Evolutionary conservation across 2,797 vertebrate species (phyloP).

Genomic region (Psittacula derbiana): DNA sequence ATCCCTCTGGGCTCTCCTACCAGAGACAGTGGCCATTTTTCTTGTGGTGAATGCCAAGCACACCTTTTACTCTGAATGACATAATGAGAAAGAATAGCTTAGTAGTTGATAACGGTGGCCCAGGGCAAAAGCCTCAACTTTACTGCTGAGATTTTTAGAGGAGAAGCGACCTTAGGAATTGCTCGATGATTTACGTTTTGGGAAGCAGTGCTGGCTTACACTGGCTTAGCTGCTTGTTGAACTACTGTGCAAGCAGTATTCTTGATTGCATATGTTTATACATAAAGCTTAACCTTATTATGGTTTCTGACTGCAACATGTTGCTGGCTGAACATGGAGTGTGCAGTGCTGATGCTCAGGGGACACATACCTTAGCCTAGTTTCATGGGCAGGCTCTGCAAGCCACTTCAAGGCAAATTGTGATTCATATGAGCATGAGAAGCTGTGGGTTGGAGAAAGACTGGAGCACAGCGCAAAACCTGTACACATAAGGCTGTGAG

Average conservation of each 20-base stretch:
- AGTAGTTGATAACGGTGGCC: background rate
- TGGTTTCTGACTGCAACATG: background rate
- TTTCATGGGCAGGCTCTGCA: background rate
- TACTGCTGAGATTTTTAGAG: conserved; percentile 12
- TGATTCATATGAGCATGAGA: rapidly evolving
- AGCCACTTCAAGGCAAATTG: background rate
- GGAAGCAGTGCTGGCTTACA: background rate
- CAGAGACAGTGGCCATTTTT: rapidly evolving
- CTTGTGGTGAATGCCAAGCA: background rate
- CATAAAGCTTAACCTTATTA: background rate
- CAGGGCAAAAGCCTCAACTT: conserved; percentile 44
- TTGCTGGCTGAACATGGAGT: background rate
- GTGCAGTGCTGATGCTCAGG: background rate
- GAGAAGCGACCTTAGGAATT: background rate
- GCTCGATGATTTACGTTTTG: conserved; percentile 28
- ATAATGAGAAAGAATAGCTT: background rate
- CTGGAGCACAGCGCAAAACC: background rate
- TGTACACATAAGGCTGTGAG: background rate
- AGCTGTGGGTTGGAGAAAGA: background rate
- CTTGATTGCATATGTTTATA: conserved; percentile 2
- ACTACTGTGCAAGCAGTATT: conserved; percentile 42
- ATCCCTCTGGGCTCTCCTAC: background rate
- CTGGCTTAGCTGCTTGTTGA: background rate
- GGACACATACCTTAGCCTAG: background rate
- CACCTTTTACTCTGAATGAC: background rate